These are phyloP conservation scores for Taxidea taxus DNA, from an alignment of 2,113 vertebrate genomes.

Conservation along the genomic window DNA sequence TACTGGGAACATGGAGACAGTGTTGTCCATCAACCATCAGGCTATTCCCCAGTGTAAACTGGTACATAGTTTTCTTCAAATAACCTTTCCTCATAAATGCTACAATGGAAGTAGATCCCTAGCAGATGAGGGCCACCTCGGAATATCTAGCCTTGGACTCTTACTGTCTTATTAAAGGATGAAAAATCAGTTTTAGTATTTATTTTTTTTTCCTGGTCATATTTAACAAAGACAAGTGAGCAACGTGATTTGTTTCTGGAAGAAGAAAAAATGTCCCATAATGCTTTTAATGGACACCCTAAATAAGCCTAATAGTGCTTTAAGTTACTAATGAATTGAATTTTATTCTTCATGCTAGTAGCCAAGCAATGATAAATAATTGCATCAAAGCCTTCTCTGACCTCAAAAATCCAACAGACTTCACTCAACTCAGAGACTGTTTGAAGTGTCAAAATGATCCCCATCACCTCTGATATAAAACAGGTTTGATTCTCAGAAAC, in stretches of 20 bases:
- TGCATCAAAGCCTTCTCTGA: conserved; percentile 45
- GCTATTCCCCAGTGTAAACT: background rate
- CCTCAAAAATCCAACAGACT: conserved; percentile 61
- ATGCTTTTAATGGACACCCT: background rate
- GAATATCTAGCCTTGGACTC: background rate
- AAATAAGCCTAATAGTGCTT: background rate
- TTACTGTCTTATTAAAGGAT: background rate
- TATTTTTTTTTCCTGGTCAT: background rate
- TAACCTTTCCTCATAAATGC: background rate
- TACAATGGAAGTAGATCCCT: background rate
- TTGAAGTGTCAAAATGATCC: conserved; percentile 76
- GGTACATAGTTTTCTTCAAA: background rate
- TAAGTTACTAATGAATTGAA: conserved; percentile 22
- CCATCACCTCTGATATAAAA: conserved; percentile 63
- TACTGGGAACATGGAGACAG: background rate
- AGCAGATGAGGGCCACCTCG: background rate
- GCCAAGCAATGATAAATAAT: conserved; percentile 68
- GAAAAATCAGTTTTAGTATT: background rate
- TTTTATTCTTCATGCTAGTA: conserved; percentile 32
- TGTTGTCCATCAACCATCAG: background rate
- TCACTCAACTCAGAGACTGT: conserved; percentile 66
- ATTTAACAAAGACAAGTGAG: background rate
- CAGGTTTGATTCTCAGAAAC: conserved; percentile 65
- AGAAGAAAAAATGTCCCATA: background rate
- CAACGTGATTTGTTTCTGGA: conserved; percentile 19